Conservation (phyloP, 1,140 invertebrate genomes). For the Olivierus martensii region DNA sequence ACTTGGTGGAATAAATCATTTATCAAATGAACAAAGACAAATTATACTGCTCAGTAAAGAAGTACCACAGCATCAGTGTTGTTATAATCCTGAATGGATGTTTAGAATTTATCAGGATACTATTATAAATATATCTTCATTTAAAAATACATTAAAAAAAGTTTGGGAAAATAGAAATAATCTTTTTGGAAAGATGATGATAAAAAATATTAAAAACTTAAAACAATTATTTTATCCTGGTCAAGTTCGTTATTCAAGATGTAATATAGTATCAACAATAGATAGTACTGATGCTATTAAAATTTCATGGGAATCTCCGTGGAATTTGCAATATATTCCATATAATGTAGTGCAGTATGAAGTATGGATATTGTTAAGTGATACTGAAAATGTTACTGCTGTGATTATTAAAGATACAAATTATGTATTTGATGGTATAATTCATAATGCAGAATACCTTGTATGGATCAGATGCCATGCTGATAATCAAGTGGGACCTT, state of each 20-base stretch:
- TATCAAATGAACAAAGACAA: conserved; percentile 25
- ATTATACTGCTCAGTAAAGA: conserved; percentile 26
- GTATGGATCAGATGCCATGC: conserved; percentile 11
- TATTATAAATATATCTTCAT: conserved; percentile 27
- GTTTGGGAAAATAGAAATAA: neutral
- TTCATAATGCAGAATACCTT: neutral
- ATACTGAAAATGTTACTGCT: conserved; percentile 3
- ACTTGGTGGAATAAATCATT: conserved; percentile 32
- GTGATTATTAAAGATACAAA: conserved; percentile 3
- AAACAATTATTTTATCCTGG: conserved; percentile 1
- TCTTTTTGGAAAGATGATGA: neutral
- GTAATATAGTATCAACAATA: neutral
- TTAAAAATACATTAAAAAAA: conserved; percentile 16
- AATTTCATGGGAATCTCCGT: conserved; percentile 15
- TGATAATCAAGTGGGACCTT: conserved; percentile 8
- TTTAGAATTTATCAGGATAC: conserved; percentile 42
- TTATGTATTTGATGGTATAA: neutral
- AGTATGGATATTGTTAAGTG: conserved; percentile 16
- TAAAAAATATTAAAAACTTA: neutral
- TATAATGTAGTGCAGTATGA: conserved; percentile 18
- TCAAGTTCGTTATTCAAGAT: neutral
- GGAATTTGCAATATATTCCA: conserved; percentile 20
- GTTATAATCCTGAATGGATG: conserved; percentile 36
- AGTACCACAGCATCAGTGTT: conserved; percentile 35
- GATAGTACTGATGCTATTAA: neutral